These are phyloP conservation scores for Caenorhabditis sulstoni DNA, from an alignment of 2,888 invertebrate genomes.

Conservation along the genomic window DNA sequence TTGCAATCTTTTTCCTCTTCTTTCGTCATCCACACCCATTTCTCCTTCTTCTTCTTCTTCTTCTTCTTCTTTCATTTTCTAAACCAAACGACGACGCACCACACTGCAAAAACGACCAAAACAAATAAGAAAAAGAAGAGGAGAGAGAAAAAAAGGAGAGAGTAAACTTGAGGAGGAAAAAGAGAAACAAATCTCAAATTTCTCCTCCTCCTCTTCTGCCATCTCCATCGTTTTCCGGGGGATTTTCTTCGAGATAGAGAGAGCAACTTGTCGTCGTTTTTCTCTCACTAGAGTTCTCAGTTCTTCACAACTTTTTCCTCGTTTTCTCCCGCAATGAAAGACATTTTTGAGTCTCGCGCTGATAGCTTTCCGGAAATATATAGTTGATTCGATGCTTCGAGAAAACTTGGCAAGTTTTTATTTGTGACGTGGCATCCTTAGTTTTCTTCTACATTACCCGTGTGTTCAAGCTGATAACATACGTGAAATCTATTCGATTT, in stretches of 20 bases:
- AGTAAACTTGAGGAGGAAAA: constrained; percentile 27
- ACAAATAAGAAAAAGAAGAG: constrained; percentile 18
- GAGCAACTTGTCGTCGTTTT: constrained; percentile 3
- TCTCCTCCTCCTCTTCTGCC: background rate
- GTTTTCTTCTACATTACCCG: no score
- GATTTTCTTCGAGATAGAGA: no score
- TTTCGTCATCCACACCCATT: constrained; percentile 6
- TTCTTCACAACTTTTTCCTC: background rate
- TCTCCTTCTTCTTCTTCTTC: constrained; percentile 1
- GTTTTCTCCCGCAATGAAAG: no score
- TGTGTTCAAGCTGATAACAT: no score
- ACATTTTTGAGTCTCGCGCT: no score
- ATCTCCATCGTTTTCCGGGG: constrained; percentile 1
- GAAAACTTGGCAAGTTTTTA: no score
- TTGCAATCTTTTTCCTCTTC: constrained; percentile 1
- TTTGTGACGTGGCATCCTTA: no score
- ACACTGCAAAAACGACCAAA: constrained; percentile 20
- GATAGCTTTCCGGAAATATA: no score
- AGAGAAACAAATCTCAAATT: constrained; percentile 21
- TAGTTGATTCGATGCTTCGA: no score
- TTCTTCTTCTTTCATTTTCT: background rate
- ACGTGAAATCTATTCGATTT: no score
- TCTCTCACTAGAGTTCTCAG: background rate
- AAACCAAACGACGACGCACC: background rate
- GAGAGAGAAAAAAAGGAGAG: no score